Conservation (phyloP, 1,140 invertebrate species). For the Drosophila bifasciata region DNA sequence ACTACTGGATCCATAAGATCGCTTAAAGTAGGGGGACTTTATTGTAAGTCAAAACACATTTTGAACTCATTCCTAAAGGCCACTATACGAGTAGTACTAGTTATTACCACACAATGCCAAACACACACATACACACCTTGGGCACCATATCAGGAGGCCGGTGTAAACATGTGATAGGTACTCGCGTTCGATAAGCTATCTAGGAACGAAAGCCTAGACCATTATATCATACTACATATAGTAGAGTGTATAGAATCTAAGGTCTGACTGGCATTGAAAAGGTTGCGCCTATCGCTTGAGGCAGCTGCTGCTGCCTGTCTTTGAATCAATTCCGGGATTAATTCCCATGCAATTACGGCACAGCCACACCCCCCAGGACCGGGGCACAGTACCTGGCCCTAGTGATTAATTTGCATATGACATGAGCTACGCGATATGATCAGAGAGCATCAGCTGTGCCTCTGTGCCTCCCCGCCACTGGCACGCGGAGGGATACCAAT, state of each 20-base stretch:
- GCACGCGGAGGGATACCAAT: slow-evolving; percentile 2
- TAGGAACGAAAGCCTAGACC: slow-evolving; percentile 10
- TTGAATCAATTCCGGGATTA: slow-evolving; percentile 57
- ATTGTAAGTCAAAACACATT: no score
- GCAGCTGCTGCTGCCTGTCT: slow-evolving; percentile 34
- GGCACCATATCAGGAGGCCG: no score
- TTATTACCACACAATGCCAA: no score
- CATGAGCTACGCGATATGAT: slow-evolving; percentile 67
- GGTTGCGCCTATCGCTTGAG: slow-evolving; percentile 13
- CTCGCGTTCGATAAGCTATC: slow-evolving; percentile 39
- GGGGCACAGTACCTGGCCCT: slow-evolving; percentile 30
- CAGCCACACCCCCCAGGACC: slow-evolving; percentile 17
- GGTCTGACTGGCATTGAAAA: slow-evolving; percentile 24
- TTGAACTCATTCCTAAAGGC: no score
- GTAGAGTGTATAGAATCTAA: background rate
- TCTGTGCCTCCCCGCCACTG: background rate
- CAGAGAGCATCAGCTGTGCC: slow-evolving; percentile 64
- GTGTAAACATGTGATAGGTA: slow-evolving; percentile 26
- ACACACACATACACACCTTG: no score
- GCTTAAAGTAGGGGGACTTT: no score
- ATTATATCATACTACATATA: no score
- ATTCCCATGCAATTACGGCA: slow-evolving; percentile 40
- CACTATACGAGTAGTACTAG: no score
- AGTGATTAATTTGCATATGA: slow-evolving; percentile 78
- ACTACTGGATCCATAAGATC: no score